Evolutionary conservation across 1,140 invertebrate species (phyloP).

Genomic region (Aphaenogaster floridana): DNA sequence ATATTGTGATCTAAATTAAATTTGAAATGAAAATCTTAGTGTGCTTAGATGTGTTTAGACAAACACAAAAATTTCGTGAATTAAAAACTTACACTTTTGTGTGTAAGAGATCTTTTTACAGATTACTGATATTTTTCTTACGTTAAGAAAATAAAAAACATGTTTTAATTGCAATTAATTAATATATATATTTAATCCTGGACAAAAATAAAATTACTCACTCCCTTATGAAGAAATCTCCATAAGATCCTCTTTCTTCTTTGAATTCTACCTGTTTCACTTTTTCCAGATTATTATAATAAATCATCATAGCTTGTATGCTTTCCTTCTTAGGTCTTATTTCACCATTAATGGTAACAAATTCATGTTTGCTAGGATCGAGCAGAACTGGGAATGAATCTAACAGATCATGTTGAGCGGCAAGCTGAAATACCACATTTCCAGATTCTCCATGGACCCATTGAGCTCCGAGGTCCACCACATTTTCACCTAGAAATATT

Average conservation of each 20-base stretch:
- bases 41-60: neutral
- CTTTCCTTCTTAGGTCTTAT: conserved; percentile 78
- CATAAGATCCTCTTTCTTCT: conserved; percentile 82
- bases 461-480: conserved; percentile 94
- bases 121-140: neutral
- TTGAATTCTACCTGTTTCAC: conserved; percentile 73
- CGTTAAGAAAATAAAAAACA: neutral
- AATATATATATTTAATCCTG: neutral
- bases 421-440: conserved; percentile 90
- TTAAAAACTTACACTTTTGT: neutral
- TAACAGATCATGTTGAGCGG: conserved; percentile 88
- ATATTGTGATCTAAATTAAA: neutral
- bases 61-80: neutral
- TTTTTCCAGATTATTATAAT: conserved; percentile 71
- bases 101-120: neutral
- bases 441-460: conserved; percentile 94
- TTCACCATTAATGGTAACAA: conserved; percentile 82
- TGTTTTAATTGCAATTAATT: neutral
- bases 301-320: conserved; percentile 73
- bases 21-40: neutral
- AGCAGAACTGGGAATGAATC: conserved; percentile 77
- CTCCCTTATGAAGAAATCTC: conserved; percentile 86
- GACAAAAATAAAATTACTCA: conserved; percentile 72
- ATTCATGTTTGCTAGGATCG: conserved; percentile 79
- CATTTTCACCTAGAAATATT: conserved; percentile 84